Evolutionary conservation across 2,113 vertebrate genomes (phyloP).

Genomic region (Steatornis caripensis): DNA sequence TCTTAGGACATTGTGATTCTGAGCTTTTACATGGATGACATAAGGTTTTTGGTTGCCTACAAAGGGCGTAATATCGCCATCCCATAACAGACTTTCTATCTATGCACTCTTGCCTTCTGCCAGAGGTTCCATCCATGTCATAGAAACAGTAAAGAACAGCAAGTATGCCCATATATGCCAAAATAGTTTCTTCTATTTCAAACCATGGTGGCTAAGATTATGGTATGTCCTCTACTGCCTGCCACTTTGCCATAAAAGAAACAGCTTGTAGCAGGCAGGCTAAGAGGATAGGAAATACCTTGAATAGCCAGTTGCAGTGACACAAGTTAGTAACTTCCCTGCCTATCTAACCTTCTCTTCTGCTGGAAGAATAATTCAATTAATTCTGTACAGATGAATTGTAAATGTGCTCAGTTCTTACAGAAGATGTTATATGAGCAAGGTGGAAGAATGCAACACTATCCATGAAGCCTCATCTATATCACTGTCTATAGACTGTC

Average conservation of each 20-base stretch:
- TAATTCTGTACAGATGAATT: not conserved
- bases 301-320: not conserved
- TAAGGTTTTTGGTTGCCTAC: not conserved
- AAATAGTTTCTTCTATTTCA: not conserved
- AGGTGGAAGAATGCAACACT: not conserved
- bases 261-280: not conserved
- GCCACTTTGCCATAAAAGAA: not conserved
- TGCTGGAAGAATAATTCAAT: not conserved
- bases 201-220: not conserved
- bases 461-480: not conserved
- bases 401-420: not conserved
- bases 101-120: not conserved
- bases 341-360: not conserved
- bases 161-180: not conserved
- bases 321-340: not conserved
- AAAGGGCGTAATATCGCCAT: not conserved
- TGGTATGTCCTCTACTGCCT: not conserved
- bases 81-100: not conserved
- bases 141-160: not conserved
- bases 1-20: not conserved
- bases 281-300: not conserved
- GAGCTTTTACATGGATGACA: not conserved
- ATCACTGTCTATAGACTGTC: accelerated
- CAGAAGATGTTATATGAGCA: not conserved
- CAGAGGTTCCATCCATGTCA: not conserved